Evolutionary conservation across 2,113 vertebrate species (phyloP).

Genomic region (Cnemophilus loriae): DNA sequence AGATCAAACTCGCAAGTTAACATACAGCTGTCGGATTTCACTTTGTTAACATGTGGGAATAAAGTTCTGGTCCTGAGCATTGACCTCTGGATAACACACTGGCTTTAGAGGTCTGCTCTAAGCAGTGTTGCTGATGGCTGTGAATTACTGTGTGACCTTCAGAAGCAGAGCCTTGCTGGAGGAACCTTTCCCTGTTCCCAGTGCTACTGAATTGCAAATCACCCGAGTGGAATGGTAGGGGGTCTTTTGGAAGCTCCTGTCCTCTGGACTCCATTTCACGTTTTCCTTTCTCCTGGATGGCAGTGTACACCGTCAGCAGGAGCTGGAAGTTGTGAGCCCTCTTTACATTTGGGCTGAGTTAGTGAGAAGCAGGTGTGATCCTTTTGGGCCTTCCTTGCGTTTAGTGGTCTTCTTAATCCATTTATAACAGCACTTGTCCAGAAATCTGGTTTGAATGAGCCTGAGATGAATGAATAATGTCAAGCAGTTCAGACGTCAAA

Average conservation of each 20-base stretch:
- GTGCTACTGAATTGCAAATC: neutral
- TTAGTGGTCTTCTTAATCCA: constrained; percentile 69
- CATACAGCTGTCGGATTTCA: neutral
- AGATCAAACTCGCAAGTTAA: neutral
- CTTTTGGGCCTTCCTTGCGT: constrained; percentile 19
- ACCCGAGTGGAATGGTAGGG: neutral
- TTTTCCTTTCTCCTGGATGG: constrained; percentile 2
- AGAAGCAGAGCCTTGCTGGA: neutral
- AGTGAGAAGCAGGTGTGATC: constrained; percentile 70
- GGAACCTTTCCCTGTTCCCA: neutral
- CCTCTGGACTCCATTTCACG: rapidly evolving
- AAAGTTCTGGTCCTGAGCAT: neutral
- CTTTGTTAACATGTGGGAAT: neutral
- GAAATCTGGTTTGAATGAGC: constrained; percentile 76
- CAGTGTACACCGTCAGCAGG: rapidly evolving
- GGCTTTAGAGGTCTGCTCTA: neutral
- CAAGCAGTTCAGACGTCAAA: constrained; percentile 78
- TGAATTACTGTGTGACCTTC: neutral
- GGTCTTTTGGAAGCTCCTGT: neutral
- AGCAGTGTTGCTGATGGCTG: neutral
- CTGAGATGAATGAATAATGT: constrained; percentile 80
- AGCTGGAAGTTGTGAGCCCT: constrained; percentile 23
- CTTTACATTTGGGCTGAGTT: constrained; percentile 27
- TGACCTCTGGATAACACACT: neutral
- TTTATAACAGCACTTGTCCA: constrained; percentile 75